Evolutionary conservation across 2,888 invertebrate species (phyloP), one percentile per base, ranked within the genome.

Genomic region (Microchrysa polita): DNA sequence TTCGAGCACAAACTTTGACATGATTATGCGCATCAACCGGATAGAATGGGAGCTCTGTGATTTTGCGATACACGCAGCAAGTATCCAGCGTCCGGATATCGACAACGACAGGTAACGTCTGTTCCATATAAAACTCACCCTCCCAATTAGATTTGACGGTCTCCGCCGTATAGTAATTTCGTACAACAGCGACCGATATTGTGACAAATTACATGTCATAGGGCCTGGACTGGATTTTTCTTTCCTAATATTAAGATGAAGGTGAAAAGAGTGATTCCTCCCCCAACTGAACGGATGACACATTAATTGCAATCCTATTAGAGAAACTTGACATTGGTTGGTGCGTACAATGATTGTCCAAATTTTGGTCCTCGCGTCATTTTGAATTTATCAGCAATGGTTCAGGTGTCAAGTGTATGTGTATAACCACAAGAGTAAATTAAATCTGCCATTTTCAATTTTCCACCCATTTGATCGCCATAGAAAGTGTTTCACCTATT

Each of bases 271-370:
- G n/a, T n/a, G n/a, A n/a, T 7, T 34, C 27, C 27, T 34, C 4
- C 27, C 7, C 7, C 7, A 34, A 5, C 2, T 34, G 4, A n/a
- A 34, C 27, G 27, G 27, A 2, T 7, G 27, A 34, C 27, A 14
- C 52, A 16, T 42, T 61, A 61, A 61, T 61, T 61, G 42, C 18
- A 61, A 61, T 61, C 61, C 61, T n/a, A 61, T 61, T 61, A 20
- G 18, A 10, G 40, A 61, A n/a, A n/a, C 23, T 22, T 18, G 23
- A 22, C 12, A 59, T 10, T n/a, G 10, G 1, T 59, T 57, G 9
- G 5, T 14, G n/a, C 7, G 27, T 5, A 34, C 27, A 34, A n/a
- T 34, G 7, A 34, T 34, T 34, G 27, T 34, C 27, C 27, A 34
- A 34, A 34, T 34, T 34, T 34, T 7, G 27, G 27, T 34, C 18